A percentile compares a stretch with the other conserved stretches of the same genome.
phyloP scores from a whole-genome alignment of 1,140 invertebrate genomes.

The Tetranychus urticae region DNA sequence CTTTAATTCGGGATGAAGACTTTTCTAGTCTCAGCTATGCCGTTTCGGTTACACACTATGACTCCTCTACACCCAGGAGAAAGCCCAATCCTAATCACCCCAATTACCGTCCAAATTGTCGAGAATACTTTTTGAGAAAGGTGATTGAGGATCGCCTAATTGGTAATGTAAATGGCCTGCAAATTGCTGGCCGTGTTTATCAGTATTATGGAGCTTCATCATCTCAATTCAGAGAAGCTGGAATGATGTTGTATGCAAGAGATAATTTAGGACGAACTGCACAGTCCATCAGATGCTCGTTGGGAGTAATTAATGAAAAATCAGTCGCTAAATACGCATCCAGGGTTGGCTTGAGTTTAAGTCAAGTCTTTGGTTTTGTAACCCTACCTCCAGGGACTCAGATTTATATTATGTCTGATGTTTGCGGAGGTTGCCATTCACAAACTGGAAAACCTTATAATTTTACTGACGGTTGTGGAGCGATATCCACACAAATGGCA shows the following conservation, averaged over 20 bases:
- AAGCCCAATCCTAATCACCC: not conserved
- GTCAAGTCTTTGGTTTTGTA: conserved; percentile 39
- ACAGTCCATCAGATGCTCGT: conserved; percentile 7
- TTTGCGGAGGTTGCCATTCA: conserved; percentile 3
- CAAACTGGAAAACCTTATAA: conserved; percentile 8
- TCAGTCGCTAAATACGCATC: conserved; percentile 18
- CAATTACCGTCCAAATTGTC: not conserved
- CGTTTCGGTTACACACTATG: too few species aligned
- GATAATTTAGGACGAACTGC: conserved; percentile 6
- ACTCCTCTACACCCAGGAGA: too few species aligned
- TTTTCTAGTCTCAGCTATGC: too few species aligned
- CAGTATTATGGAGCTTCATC: conserved; percentile 17
- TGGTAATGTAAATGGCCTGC: conserved; percentile 1
- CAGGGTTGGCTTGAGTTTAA: conserved; percentile 21
- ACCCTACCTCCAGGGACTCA: conserved; percentile 32
- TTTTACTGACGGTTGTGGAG: conserved; percentile 17
- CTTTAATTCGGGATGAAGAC: too few species aligned
- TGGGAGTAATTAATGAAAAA: conserved; percentile 15
- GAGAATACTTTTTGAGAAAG: conserved; percentile 2
- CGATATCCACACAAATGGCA: conserved; percentile 12
- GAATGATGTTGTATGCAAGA: conserved; percentile 16
- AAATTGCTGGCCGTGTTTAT: conserved; percentile 13
- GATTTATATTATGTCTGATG: conserved; percentile 4
- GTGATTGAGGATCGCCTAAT: conserved; percentile 3
- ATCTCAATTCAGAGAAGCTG: conserved; percentile 18